A percentile compares a stretch with the other conserved stretches of the same genome.
Evolutionary conservation across 2,888 invertebrate species (phyloP).

Genomic region (Hetaerina titia): DNA sequence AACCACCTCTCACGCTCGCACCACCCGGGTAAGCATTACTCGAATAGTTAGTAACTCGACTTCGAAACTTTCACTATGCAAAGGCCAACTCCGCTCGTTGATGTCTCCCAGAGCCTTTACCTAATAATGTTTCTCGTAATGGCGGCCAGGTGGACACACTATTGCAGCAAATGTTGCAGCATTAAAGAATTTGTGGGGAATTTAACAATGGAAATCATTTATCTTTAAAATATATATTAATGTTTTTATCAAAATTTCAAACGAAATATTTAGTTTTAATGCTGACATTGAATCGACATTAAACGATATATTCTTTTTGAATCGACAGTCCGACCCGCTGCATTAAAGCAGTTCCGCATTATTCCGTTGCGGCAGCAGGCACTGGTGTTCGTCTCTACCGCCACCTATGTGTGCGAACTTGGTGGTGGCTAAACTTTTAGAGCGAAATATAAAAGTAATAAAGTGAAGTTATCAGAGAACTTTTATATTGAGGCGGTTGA

Average conservation of each 20-base stretch:
- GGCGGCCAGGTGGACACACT: slow-evolving; percentile 60
- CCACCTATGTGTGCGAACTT: not conserved
- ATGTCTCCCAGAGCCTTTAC: slow-evolving; percentile 45
- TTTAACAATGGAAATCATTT: no score
- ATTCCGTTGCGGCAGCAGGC: not conserved
- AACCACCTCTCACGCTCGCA: slow-evolving; percentile 48
- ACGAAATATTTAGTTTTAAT: not conserved
- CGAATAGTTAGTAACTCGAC: not conserved
- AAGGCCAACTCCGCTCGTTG: slow-evolving; percentile 58
- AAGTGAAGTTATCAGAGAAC: no score
- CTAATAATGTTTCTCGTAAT: slow-evolving; percentile 14
- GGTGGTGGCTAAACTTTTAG: not conserved
- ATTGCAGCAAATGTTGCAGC: not conserved
- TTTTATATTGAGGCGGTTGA: no score
- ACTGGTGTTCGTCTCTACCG: not conserved
- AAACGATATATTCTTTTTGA: no score
- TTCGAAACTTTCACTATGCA: slow-evolving; percentile 51
- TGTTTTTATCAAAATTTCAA: not conserved
- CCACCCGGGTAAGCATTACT: slow-evolving; percentile 23
- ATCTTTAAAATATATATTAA: not conserved
- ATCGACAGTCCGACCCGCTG: not conserved
- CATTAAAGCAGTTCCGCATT: not conserved
- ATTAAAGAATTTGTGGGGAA: not conserved
- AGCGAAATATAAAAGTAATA: not conserved
- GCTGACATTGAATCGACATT: not conserved